A percentile compares a stretch with the other conserved stretches of the same genome.
Evolutionary conservation across 2,888 invertebrate genomes (phyloP).

Genomic region (Himalopsyche kuldschensis): DNA sequence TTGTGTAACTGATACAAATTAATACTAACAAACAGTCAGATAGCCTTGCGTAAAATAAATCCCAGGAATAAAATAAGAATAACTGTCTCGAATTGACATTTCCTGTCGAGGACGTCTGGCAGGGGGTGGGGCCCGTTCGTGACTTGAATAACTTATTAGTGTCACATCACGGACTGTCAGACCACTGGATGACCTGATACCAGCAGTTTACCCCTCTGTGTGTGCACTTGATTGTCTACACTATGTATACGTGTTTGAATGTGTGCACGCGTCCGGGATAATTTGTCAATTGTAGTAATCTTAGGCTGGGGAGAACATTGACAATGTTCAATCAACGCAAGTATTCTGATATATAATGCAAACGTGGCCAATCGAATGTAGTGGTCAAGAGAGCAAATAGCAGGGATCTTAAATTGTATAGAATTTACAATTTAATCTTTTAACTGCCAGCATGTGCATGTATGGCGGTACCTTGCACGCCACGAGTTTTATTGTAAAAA

Average conservation of each 20-base stretch:
- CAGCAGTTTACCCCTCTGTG: background rate
- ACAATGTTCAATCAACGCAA: background rate
- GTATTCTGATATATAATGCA: no score
- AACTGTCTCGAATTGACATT: background rate
- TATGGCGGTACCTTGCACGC: no score
- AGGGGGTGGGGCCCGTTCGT: background rate
- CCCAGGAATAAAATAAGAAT: no score
- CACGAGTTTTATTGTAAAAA: no score
- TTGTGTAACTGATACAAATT: no score
- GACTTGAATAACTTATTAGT: constrained; percentile 8
- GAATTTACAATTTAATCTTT: no score
- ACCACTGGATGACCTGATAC: constrained; percentile 5
- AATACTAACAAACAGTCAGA: no score
- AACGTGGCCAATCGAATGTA: no score
- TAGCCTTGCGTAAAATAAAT: no score
- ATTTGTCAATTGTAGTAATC: background rate
- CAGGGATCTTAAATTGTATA: no score
- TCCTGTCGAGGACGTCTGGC: background rate
- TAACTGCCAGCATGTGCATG: no score
- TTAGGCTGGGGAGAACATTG: background rate
- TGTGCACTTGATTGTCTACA: background rate
- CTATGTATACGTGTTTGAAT: background rate
- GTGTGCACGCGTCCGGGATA: background rate
- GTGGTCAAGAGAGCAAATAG: no score
- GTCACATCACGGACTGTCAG: constrained; percentile 10